Base-by-base conservation (phyloP, 1,140 invertebrate genomes). In the Leucophenga varia region DNA sequence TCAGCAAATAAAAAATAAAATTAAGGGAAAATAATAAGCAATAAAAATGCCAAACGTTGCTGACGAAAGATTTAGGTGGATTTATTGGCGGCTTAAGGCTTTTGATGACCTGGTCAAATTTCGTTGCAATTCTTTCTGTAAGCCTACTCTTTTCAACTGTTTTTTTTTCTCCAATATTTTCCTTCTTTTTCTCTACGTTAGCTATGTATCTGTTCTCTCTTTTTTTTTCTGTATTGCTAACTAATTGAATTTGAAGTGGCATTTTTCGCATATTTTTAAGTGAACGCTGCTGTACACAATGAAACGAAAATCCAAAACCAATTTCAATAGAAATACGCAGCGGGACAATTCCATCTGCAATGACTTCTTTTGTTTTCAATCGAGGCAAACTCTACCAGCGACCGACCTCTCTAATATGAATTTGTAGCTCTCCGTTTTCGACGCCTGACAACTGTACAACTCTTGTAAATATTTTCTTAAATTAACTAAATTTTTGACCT, bases 401-500 rank as follows among this genome's bases (percentile, higher is more conserved):
- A n/a, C 16, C 57, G 57, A 61, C 58, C 61, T 59, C 61, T 59
- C 59, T 67, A 55, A 42, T 39, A 32, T 22, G 12, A 32, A 28
- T 14, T 28, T 9, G 9, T n/a, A 41, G 49, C 47, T 31, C 34
- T 32, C 22, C 47, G 31, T 3, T 47, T 40, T 30, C 31, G 13
- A 34, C 6, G 13, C 31, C 63, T 59, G 63, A 67, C 63, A 67
- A 25, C 22, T 25, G 22, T 25, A 25, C 22, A 25, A 67, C 59
- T 67, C 67, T 67, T 59, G 63, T 67, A 57, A 59, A 67, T 67
- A 67, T 67, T 59, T 67, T 51, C 59, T 51, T 67, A 67, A 67
- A 67, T 67, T 67, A 67, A 67, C 63, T 63, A 63, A 67, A 67
- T 67, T 67, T 67, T 59, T 67, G 63, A 67, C 64, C 59, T 58